phyloP scores from a whole-genome alignment of 2,113 vertebrate genomes.

The Hippocampus comes region DNA sequence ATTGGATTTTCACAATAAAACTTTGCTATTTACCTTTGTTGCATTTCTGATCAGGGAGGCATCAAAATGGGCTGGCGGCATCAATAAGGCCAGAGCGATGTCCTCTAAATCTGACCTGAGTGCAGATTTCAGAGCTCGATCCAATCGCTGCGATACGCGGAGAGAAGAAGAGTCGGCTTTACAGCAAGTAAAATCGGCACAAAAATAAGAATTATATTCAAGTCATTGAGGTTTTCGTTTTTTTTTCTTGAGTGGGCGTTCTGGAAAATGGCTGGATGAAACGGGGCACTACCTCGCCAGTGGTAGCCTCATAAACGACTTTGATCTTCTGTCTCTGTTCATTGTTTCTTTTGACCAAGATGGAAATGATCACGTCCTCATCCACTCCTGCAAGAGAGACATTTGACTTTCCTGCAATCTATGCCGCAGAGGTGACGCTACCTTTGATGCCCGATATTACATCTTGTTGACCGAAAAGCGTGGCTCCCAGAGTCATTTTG shows the following conservation, averaged over 20 bases:
- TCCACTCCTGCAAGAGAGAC: slow-evolving; percentile 76
- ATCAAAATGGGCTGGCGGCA: slow-evolving; percentile 83
- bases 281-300: slow-evolving; percentile 74
- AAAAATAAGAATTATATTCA: no score
- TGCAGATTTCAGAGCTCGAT: slow-evolving; percentile 73
- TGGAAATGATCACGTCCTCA: slow-evolving; percentile 81
- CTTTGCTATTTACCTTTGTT: slow-evolving; percentile 52
- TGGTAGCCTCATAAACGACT: slow-evolving; percentile 76
- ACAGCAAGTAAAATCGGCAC: background rate
- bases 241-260: no score
- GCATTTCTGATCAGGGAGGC: slow-evolving; percentile 75
- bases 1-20: background rate
- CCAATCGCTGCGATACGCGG: slow-evolving; percentile 70
- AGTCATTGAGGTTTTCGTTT: no score
- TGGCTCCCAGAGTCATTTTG: background rate
- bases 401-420: background rate
- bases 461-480: background rate
- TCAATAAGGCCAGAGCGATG: slow-evolving; percentile 79
- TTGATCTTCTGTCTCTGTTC: slow-evolving; percentile 87
- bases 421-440: background rate
- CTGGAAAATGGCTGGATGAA: background rate
- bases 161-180: background rate
- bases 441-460: background rate
- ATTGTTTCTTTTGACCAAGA: slow-evolving; percentile 83
- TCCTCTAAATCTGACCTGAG: slow-evolving; percentile 79